Conservation (phyloP, 1,140 invertebrate species). For the Ridgeia piscesae region DNA sequence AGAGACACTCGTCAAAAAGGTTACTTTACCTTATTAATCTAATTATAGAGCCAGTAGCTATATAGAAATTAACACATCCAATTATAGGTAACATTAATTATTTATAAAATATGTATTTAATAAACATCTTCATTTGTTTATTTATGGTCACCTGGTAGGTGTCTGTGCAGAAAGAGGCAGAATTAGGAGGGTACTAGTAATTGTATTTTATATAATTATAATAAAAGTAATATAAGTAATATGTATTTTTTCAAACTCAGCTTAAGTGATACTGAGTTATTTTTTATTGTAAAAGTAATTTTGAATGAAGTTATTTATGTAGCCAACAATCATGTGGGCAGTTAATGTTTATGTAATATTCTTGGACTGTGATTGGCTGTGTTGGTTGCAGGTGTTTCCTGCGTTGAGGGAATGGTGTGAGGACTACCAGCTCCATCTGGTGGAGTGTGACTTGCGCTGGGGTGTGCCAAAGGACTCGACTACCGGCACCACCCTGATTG, state of each 20-base stretch:
- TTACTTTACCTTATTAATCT: slow-evolving; percentile 17
- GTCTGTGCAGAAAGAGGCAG: not conserved
- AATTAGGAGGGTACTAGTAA: too few relatives aligned
- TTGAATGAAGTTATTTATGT: not conserved
- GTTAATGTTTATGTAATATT: not conserved
- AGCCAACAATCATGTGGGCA: not conserved
- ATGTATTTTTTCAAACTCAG: not conserved
- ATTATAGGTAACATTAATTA: not conserved
- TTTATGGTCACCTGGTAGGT: not conserved
- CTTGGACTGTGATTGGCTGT: not conserved
- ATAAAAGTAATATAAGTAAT: too few relatives aligned
- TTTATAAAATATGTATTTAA: not conserved
- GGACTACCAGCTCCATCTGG: slow-evolving; percentile 41
- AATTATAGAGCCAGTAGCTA: too few relatives aligned
- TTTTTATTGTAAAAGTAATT: not conserved
- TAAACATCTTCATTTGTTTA: not conserved
- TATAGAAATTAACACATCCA: not conserved
- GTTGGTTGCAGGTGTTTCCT: slow-evolving; percentile 49
- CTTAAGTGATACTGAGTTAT: not conserved
- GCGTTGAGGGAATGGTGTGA: slow-evolving; percentile 55
- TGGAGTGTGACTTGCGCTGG: slow-evolving; percentile 57
- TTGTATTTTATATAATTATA: too few relatives aligned
- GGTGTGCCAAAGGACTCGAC: slow-evolving; percentile 53
- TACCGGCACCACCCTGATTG: slow-evolving; percentile 44
- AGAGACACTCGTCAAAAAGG: slow-evolving; percentile 56